These are phyloP conservation scores for Crypturellus undulatus DNA, from an alignment of 2,113 vertebrate genomes.

Conservation along the genomic window DNA sequence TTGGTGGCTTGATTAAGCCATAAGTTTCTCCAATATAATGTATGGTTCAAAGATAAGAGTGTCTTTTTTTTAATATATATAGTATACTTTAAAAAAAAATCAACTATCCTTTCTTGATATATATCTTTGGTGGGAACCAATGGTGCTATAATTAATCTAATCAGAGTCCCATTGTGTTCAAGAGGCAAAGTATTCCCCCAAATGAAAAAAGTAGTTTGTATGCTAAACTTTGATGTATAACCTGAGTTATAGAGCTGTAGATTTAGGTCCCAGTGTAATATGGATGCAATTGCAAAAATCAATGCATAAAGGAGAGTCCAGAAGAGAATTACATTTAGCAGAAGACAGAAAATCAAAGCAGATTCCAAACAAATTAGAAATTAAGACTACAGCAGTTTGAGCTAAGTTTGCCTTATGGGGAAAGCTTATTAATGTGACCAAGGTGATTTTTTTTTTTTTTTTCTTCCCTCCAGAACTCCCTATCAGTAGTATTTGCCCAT, in stretches of 20 bases:
- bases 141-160: not conserved
- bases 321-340: conserved; percentile 38
- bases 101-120: not conserved
- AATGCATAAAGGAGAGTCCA: conserved; percentile 25
- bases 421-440: conserved; percentile 35
- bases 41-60: not conserved
- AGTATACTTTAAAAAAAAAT: not conserved
- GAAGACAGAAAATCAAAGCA: conserved; percentile 64
- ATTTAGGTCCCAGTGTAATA: conserved; percentile 28
- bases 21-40: not conserved
- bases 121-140: not conserved
- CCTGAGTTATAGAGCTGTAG: not conserved
- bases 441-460: not conserved
- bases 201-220: not conserved
- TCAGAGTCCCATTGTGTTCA: not conserved
- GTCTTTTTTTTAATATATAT: no score
- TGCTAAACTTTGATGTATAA: conserved; percentile 16
- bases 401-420: not conserved
- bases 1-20: conserved; percentile 2
- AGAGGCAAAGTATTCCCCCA: not conserved
- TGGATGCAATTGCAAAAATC: conserved; percentile 42
- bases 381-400: conserved; percentile 25
- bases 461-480: not conserved
- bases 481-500: not conserved
- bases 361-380: conserved; percentile 55